phyloP scores from a whole-genome alignment of 2,888 invertebrate genomes.

The Clusia tigrina region DNA sequence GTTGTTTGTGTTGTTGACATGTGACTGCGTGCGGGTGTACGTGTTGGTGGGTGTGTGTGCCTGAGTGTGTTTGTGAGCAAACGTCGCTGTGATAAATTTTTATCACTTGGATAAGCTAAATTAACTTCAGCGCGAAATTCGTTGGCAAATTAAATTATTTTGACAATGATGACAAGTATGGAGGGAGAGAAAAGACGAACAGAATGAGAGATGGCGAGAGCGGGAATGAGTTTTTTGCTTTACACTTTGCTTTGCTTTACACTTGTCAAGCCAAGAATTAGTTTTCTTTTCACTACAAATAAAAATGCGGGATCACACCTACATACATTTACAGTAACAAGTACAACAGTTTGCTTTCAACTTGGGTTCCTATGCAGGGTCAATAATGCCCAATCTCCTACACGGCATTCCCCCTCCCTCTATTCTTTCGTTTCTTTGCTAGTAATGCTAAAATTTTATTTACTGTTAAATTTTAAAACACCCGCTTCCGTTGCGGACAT shows the following conservation, averaged over 20 bases:
- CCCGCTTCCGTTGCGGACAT: neutral
- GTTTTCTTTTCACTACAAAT: neutral
- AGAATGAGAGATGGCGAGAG: neutral
- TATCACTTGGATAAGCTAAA: constrained; percentile 31
- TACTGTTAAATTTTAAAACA: too few relatives aligned
- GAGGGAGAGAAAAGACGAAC: neutral
- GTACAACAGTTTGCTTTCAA: constrained; percentile 25
- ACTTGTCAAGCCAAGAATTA: too few relatives aligned
- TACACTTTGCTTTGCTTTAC: too few relatives aligned
- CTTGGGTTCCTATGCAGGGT: too few relatives aligned
- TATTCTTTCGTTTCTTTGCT: too few relatives aligned
- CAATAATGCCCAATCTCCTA: constrained; percentile 1
- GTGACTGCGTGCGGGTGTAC: neutral
- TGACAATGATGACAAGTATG: neutral
- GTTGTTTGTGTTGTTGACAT: constrained; percentile 27
- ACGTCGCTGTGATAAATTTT: constrained; percentile 23
- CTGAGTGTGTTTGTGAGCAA: neutral
- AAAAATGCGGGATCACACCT: neutral
- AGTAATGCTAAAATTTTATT: too few relatives aligned
- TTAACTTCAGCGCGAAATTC: constrained; percentile 16
- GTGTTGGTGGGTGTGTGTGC: neutral
- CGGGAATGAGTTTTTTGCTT: too few relatives aligned
- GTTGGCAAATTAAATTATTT: constrained; percentile 18
- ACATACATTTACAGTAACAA: neutral
- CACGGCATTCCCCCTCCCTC: constrained; percentile 1